Evolutionary conservation across 1,140 invertebrate species (phyloP).

Genomic region (Microvelia longipes): DNA sequence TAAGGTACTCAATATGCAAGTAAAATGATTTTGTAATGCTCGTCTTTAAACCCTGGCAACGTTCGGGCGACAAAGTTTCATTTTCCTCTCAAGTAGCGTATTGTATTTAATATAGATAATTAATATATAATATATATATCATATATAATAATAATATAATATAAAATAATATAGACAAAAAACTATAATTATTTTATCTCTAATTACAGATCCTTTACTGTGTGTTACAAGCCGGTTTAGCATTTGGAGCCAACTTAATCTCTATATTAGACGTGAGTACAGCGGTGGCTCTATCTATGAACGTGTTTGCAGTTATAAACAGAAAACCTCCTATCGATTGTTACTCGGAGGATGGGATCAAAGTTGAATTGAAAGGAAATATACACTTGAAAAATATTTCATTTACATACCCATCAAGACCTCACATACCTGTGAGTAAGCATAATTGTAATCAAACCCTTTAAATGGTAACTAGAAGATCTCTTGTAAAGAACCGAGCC

Average conservation of each 20-base stretch:
- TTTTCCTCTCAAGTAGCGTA: too few species aligned
- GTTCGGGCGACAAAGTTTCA: too few species aligned
- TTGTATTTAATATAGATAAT: too few species aligned
- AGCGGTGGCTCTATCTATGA: constrained; percentile 58
- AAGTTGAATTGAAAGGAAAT: constrained; percentile 43
- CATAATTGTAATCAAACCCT: too few species aligned
- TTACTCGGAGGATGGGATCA: constrained; percentile 41
- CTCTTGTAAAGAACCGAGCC: too few species aligned
- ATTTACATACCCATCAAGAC: constrained; percentile 65
- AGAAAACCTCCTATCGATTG: constrained; percentile 55
- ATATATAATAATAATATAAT: too few species aligned
- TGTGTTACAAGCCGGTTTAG: constrained; percentile 62
- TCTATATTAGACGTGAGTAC: constrained; percentile 58
- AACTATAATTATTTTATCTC: background rate
- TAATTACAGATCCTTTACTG: constrained; percentile 40
- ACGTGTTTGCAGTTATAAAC: constrained; percentile 63
- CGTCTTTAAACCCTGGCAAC: too few species aligned
- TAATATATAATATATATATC: too few species aligned
- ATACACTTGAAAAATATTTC: constrained; percentile 57
- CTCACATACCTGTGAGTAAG: constrained; percentile 36
- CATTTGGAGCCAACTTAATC: constrained; percentile 61
- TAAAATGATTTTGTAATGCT: too few species aligned
- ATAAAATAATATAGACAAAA: too few species aligned
- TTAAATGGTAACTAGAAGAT: too few species aligned
- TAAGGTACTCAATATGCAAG: too few species aligned